Evolutionary conservation across 2,113 vertebrate genomes (phyloP).

Genomic region (Bubalus kerabau): DNA sequence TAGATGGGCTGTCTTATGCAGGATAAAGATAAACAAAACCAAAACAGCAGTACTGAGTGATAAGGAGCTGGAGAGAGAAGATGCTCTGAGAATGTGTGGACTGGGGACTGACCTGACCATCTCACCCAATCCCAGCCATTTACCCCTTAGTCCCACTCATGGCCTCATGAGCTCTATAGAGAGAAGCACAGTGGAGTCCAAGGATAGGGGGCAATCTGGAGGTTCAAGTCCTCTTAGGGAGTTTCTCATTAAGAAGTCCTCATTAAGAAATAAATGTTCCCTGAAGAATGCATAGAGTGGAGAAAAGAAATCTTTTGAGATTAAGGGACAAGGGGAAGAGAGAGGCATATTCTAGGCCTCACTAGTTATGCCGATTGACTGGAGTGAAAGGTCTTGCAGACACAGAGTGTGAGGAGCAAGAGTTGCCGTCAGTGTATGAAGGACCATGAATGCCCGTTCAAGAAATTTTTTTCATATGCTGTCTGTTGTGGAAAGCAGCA

Average conservation of each 20-base stretch:
- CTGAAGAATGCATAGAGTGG: not conserved
- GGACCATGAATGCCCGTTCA: not conserved
- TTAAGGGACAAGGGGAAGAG: not conserved
- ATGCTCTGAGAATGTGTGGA: not conserved
- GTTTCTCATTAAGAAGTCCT: not conserved
- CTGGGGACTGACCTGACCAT: not conserved
- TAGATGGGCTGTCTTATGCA: not conserved
- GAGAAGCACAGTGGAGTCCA: not conserved
- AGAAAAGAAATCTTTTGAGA: not conserved
- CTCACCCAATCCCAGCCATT: not conserved
- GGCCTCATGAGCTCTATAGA: not conserved
- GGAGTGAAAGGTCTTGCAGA: not conserved
- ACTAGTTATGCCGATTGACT: not conserved
- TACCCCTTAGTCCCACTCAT: not conserved
- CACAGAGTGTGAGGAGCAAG: not conserved
- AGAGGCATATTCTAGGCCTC: not conserved
- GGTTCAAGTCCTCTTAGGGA: not conserved
- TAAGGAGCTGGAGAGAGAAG: not conserved
- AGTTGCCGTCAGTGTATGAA: not conserved
- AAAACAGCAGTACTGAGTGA: not conserved
- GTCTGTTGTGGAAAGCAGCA: constrained; percentile 7
- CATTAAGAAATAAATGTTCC: not conserved
- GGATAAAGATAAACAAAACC: not conserved
- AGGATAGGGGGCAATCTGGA: not conserved
- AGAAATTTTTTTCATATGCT: not conserved